Evolutionary conservation across 2,797 vertebrate genomes (phyloP), one percentile per base, ranked within the genome.

Genomic region (Gallinago solitaria): DNA sequence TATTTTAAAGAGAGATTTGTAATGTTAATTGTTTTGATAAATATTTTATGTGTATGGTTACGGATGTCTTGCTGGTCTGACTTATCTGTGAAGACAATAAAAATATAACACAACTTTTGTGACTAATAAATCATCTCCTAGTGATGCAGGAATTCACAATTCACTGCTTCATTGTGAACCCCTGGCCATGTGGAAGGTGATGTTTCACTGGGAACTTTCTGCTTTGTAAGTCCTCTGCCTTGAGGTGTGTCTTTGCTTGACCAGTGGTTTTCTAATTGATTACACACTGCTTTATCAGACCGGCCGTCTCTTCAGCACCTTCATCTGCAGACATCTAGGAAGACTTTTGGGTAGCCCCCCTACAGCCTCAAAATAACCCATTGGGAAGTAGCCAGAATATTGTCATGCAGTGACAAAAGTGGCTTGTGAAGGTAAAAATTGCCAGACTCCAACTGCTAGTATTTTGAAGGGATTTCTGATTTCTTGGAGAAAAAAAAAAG

Each of bases 1-100:
- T 98, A 98, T 98, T 98, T 98, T 98, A 98, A 98, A 98, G 98
- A 85, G 97, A 98, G 89, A 83, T 97, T 98, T 97, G 94, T 93
- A 96, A 71, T 86, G 82, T 96, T 96, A 97, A 93, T 97, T 89
- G 91, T 97, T 97, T 97, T 95, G 90, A 93, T 96, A 96, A 97
- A 54, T 92, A 91, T 88, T 95, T 88, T 95, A 59, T 78, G 83
- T 93, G 76, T 94, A 78, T 91, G 92, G 54, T 92, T 95, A 14
- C n/a, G 3, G 70, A 65, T 93, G 86, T 96, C 96, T 98, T 94
- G 79, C 85, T 95, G 83, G 68, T 95, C 94, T 97, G 94, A 89
- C 95, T 97, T 93, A 96, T 94, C 94, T 97, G 95, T 92, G 92
- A 76, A 95, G 95, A 94, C 86, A 96, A 94, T 97, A 92, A 97